Evolutionary conservation across 2,113 vertebrate species (phyloP).

Genomic region (Sturnira hondurensis): DNA sequence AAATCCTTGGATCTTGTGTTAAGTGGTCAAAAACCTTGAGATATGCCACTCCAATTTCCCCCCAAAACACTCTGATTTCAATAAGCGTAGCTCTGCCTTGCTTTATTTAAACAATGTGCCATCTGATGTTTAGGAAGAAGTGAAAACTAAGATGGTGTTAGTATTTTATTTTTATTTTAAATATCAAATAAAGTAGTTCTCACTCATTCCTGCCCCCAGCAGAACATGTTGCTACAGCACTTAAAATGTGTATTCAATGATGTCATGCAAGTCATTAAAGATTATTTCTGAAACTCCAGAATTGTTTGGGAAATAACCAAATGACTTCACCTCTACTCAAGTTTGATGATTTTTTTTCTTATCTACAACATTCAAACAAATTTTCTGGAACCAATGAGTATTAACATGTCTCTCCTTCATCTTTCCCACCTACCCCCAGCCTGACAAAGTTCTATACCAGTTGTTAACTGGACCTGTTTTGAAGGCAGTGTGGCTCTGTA

Average conservation of each 20-base stretch:
- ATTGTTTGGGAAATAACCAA: constrained; percentile 9
- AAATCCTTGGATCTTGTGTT: neutral
- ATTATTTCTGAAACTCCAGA: constrained; percentile 23
- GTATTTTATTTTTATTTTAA: neutral
- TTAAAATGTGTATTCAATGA: neutral
- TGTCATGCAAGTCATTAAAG: neutral
- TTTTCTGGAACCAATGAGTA: constrained; percentile 19
- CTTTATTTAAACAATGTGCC: neutral
- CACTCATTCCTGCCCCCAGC: no score
- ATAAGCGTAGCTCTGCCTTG: neutral
- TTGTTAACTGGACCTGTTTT: neutral
- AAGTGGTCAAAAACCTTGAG: neutral
- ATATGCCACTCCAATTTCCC: neutral
- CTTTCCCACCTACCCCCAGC: neutral
- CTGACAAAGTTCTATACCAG: neutral
- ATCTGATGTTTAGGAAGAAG: neutral
- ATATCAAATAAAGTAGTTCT: neutral
- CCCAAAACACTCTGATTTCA: neutral
- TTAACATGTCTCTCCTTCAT: neutral
- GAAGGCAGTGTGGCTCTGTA: neutral
- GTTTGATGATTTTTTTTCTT: neutral
- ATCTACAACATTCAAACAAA: neutral
- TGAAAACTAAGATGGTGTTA: neutral
- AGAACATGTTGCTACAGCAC: neutral
- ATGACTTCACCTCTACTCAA: neutral